A percentile compares a stretch with the other conserved stretches of the same genome.
phyloP scores from a whole-genome alignment of 1,140 invertebrate species.

The Theocolax elegans region DNA sequence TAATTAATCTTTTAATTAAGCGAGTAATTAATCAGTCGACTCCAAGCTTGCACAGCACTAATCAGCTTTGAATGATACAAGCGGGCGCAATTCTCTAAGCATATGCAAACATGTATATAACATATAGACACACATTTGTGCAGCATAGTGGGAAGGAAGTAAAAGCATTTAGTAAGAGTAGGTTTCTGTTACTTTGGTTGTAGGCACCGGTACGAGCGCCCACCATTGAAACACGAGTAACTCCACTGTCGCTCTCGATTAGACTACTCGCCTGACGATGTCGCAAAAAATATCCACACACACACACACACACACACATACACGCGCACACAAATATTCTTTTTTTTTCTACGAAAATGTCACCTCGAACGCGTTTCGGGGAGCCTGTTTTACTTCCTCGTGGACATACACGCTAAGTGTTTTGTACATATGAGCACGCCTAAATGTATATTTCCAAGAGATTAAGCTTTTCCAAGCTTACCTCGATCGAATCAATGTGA shows the following conservation, averaged over 20 bases:
- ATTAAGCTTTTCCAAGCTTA: neutral
- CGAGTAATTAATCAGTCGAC: too few species aligned
- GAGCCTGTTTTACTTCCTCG: neutral
- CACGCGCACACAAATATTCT: neutral
- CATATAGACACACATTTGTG: too few species aligned
- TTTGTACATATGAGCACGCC: neutral
- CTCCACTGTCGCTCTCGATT: constrained; percentile 58
- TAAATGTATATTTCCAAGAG: too few species aligned
- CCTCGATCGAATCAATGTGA: neutral
- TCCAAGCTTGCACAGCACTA: neutral
- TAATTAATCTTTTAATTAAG: too few species aligned
- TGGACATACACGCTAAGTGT: neutral
- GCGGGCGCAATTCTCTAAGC: neutral
- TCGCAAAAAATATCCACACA: neutral
- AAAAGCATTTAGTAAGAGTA: constrained; percentile 11
- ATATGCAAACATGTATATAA: too few species aligned
- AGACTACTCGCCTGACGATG: constrained; percentile 54
- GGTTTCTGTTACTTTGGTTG: constrained; percentile 46
- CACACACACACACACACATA: neutral
- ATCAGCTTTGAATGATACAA: constrained; percentile 12
- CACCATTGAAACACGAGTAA: constrained; percentile 59
- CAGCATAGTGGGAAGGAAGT: too few species aligned
- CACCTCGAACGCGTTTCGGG: neutral
- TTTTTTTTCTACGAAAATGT: neutral
- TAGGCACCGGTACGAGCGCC: constrained; percentile 55